Conservation (phyloP, 2,888 invertebrate species). For the Agriopis leucophaearia region DNA sequence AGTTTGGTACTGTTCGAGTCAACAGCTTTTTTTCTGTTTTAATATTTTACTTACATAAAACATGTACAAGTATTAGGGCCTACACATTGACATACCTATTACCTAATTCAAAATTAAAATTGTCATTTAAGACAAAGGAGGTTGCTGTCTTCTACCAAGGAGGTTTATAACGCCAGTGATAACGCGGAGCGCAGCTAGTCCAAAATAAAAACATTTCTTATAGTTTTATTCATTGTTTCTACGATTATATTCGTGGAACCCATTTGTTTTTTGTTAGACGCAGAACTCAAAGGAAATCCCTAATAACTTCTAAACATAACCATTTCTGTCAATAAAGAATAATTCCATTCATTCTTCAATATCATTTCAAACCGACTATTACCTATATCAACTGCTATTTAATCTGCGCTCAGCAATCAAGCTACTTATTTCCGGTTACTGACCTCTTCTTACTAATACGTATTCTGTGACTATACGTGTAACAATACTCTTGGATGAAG, state of each 20-base stretch:
- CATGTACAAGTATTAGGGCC: too few species aligned
- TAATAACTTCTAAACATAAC: slow-evolving; percentile 8
- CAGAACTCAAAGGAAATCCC: slow-evolving; percentile 16
- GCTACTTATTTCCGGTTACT: slow-evolving; percentile 41
- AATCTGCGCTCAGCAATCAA: slow-evolving; percentile 23
- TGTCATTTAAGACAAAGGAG: too few species aligned
- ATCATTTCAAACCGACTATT: slow-evolving; percentile 17
- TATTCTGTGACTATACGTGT: slow-evolving; percentile 16
- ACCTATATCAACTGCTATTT: slow-evolving; percentile 8
- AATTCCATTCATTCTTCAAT: slow-evolving; percentile 24
- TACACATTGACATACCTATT: too few species aligned
- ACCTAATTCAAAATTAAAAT: too few species aligned
- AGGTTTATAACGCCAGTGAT: too few species aligned
- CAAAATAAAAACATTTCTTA: too few species aligned
- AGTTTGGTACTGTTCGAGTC: too few species aligned
- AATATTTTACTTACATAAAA: too few species aligned
- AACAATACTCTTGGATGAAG: slow-evolving; percentile 43
- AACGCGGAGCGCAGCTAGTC: too few species aligned
- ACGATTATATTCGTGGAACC: background rate
- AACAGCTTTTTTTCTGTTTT: too few species aligned
- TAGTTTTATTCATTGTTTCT: background rate
- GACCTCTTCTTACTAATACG: slow-evolving; percentile 22
- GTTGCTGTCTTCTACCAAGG: too few species aligned
- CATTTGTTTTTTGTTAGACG: background rate
- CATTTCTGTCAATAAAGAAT: slow-evolving; percentile 12